A percentile compares a stretch with the other conserved stretches of the same genome.
phyloP scores from a whole-genome alignment of 92 coral and sea anemone species.

The Epizoanthus rinbou region DNA sequence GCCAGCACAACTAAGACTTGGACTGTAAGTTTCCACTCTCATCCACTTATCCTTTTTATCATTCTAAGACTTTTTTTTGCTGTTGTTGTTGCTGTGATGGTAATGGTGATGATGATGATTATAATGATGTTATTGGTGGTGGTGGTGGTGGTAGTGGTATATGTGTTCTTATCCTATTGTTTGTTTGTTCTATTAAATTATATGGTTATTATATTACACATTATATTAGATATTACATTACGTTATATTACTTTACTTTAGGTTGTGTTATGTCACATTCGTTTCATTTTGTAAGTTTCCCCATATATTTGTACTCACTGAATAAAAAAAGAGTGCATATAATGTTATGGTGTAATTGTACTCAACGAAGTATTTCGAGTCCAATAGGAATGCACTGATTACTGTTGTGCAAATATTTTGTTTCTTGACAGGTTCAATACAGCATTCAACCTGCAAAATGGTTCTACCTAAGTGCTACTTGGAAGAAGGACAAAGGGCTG shows the following conservation, averaged over 20 bases:
- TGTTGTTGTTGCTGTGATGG: slow-evolving; percentile 9
- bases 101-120: neutral
- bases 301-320: too few species aligned
- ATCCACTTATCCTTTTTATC: neutral
- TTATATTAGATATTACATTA: too few species aligned
- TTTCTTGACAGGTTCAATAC: slow-evolving; percentile 23
- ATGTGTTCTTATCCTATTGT: neutral
- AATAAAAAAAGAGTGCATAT: too few species aligned
- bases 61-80: neutral
- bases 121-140: neutral
- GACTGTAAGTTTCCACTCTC: slow-evolving; percentile 61
- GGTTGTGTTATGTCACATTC: neutral
- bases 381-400: neutral
- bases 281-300: neutral
- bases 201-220: too few species aligned
- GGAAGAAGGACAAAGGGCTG: slow-evolving; percentile 78
- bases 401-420: neutral
- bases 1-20: slow-evolving; percentile 69
- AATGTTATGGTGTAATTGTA: too few species aligned
- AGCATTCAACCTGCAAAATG: slow-evolving; percentile 49
- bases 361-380: too few species aligned
- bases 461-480: slow-evolving; percentile 74
- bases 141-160: neutral
- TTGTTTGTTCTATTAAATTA: neutral
- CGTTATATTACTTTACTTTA: too few species aligned